Evolutionary conservation across 2,797 vertebrate species (phyloP).

Genomic region (Hypotaenidia philippensis): DNA sequence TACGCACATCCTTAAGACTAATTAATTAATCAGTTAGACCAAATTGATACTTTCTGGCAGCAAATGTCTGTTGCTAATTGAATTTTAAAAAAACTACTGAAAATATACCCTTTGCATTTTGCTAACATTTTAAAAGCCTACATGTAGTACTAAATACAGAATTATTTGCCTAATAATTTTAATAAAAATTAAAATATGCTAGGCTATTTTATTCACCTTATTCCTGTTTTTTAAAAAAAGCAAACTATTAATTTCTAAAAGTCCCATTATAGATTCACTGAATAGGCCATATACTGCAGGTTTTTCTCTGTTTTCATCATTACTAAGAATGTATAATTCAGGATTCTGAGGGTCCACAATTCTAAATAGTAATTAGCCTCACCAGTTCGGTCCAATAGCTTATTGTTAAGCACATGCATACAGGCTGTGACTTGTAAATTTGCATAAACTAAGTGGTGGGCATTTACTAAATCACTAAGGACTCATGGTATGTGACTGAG

Average conservation of each 20-base stretch:
- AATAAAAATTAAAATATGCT: not conserved
- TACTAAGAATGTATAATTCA: not conserved
- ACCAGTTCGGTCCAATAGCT: not conserved
- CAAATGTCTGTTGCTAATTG: not conserved
- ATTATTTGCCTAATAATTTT: not conserved
- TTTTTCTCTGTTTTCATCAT: not conserved
- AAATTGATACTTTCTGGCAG: not conserved
- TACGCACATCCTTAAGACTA: not conserved
- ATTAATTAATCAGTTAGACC: not conserved
- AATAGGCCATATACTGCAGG: not conserved
- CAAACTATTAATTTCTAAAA: not conserved
- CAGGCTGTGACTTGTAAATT: not conserved
- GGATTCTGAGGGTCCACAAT: not conserved
- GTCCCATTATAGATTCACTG: not conserved
- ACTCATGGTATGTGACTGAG: not conserved
- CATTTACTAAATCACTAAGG: not conserved
- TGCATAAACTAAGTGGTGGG: not conserved
- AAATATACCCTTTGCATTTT: not conserved
- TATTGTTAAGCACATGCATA: not conserved
- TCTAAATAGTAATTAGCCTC: not conserved
- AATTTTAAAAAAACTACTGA: not conserved
- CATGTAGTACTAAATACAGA: not conserved
- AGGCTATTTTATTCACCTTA: not conserved
- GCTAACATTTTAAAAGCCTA: not conserved
- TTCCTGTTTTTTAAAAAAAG: not conserved